Conservation (phyloP, 2,888 invertebrate species). For the Epicampocera succincta region DNA sequence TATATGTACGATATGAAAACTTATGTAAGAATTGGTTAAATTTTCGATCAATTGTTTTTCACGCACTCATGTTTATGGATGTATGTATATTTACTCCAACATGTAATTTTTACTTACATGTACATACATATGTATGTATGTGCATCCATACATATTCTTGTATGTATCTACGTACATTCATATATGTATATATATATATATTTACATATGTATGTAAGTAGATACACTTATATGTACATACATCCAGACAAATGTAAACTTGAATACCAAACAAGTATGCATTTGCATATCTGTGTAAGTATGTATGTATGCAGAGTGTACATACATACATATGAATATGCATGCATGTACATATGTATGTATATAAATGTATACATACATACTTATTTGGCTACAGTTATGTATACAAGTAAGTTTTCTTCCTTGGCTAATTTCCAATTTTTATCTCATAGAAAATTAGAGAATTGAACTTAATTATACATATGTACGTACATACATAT, state of each 20-base stretch:
- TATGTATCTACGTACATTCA: not conserved
- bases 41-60: not conserved
- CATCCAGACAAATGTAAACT: not conserved
- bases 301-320: too few relatives aligned
- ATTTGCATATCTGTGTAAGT: too few relatives aligned
- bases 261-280: too few relatives aligned
- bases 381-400: too few relatives aligned
- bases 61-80: conserved; percentile 27
- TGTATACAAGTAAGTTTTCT: too few relatives aligned
- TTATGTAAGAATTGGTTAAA: not conserved
- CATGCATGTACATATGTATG: too few relatives aligned
- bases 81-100: conserved; percentile 14
- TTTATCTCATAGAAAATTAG: too few relatives aligned
- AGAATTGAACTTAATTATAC: too few relatives aligned
- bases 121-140: not conserved
- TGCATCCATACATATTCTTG: not conserved
- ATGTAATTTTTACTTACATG: conserved; percentile 8
- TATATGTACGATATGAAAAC: not conserved
- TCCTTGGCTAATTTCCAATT: too few relatives aligned
- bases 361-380: too few relatives aligned
- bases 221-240: not conserved
- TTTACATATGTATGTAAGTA: not conserved
- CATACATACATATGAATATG: too few relatives aligned
- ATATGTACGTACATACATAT: not conserved
- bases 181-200: not conserved